phyloP scores from a whole-genome alignment of 2,888 invertebrate genomes.

The Nomada goodeniana region DNA sequence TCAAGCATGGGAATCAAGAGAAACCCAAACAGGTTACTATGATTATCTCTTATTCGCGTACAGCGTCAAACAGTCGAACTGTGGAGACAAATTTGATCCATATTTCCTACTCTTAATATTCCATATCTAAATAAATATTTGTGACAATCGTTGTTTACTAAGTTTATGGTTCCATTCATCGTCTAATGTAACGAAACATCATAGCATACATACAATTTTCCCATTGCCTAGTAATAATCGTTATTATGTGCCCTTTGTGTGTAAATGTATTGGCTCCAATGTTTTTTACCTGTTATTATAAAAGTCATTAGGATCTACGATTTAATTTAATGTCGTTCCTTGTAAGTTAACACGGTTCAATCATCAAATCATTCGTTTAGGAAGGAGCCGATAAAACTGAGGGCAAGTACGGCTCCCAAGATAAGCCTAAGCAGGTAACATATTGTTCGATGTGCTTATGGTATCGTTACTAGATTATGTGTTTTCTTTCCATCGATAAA shows the following conservation, averaged over 20 bases:
- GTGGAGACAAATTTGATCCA: background rate
- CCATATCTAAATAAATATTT: background rate
- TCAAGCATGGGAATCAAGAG: constrained; percentile 96
- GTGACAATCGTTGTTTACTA: background rate
- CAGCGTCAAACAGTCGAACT: background rate
- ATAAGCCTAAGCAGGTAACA: constrained; percentile 94
- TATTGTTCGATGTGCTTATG: constrained; percentile 74
- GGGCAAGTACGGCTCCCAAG: constrained; percentile 95
- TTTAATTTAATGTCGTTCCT: constrained; percentile 22
- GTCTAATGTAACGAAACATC: background rate
- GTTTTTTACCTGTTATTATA: background rate
- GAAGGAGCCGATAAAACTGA: constrained; percentile 95
- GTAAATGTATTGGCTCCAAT: constrained; percentile 9
- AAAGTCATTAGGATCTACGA: constrained; percentile 23
- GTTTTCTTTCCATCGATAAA: constrained; percentile 38
- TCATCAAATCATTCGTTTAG: constrained; percentile 83
- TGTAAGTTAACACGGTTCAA: constrained; percentile 74
- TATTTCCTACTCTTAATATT: background rate
- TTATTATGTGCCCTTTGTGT: background rate
- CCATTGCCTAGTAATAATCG: constrained; percentile 8
- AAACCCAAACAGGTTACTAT: constrained; percentile 91
- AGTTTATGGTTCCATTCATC: background rate
- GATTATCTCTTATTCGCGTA: background rate
- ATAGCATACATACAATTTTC: background rate
- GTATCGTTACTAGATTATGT: constrained; percentile 57